Conservation (phyloP, 2,888 invertebrate genomes). For the Cephus rjabovi region DNA sequence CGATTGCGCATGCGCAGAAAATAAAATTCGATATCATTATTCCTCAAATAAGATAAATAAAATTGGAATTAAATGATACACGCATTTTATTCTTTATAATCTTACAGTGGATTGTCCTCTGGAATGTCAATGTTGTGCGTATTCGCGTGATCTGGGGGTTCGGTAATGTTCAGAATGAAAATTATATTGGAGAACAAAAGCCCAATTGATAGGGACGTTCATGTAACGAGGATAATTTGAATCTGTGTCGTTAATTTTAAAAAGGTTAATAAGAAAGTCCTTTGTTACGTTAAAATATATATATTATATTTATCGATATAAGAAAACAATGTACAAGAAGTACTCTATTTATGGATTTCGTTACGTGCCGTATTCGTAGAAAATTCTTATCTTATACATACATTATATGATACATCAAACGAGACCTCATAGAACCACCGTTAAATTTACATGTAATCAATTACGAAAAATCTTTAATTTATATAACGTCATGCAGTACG, state of each 20-base stretch:
- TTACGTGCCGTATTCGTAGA: background rate
- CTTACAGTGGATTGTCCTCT: background rate
- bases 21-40: background rate
- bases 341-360: background rate
- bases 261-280: background rate
- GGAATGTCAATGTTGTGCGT: background rate
- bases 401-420: background rate
- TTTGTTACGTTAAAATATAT: background rate
- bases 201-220: background rate
- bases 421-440: background rate
- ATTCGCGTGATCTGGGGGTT: background rate
- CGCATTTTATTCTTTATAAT: background rate
- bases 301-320: background rate
- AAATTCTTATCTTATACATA: background rate
- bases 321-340: background rate
- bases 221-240: background rate
- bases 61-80: background rate
- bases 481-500: background rate
- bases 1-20: background rate
- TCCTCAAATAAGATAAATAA: background rate
- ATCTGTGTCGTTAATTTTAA: background rate
- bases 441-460: background rate
- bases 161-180: conserved; percentile 22
- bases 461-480: background rate
- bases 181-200: conserved; percentile 34